Evolutionary conservation across 53 echinoderm and acorn worm genomes (phyloP).

Genomic region (Apostichopus leukothele): DNA sequence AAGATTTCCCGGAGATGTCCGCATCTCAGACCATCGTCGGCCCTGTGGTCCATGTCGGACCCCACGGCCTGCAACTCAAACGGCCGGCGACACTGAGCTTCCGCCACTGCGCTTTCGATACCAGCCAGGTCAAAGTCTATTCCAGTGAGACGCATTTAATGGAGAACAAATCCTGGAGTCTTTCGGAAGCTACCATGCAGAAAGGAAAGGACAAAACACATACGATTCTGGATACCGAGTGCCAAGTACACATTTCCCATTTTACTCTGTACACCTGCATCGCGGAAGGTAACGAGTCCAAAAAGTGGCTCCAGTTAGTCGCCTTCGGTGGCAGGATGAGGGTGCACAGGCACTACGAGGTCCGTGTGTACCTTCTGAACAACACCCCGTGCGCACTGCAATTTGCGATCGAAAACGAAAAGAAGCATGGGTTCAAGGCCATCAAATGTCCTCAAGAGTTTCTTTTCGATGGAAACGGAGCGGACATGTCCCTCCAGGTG

Average conservation of each 20-base stretch:
- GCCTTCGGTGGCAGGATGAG: slow-evolving; percentile 70
- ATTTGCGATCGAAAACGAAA: slow-evolving; percentile 83
- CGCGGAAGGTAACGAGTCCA: slow-evolving; percentile 54
- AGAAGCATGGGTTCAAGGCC: slow-evolving; percentile 57
- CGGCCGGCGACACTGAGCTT: slow-evolving; percentile 77
- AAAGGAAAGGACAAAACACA: slow-evolving; percentile 54
- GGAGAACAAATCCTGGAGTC: slow-evolving; percentile 68
- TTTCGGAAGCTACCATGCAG: slow-evolving; percentile 14
- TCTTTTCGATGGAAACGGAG: slow-evolving; percentile 64
- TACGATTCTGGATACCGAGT: slow-evolving; percentile 59
- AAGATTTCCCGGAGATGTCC: slow-evolving; percentile 74
- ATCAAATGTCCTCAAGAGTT: slow-evolving; percentile 70
- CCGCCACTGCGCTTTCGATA: slow-evolving; percentile 80
- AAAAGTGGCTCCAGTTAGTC: slow-evolving; percentile 91
- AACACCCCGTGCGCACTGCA: slow-evolving; percentile 95
- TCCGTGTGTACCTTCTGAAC: slow-evolving; percentile 81
- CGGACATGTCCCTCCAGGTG: slow-evolving; percentile 63
- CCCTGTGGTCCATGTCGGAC: slow-evolving; percentile 93
- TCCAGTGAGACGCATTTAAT: slow-evolving; percentile 86
- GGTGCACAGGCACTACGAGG: slow-evolving; percentile 63
- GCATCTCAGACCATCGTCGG: slow-evolving; percentile 69
- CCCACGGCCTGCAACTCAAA: slow-evolving; percentile 73
- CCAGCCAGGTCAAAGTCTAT: slow-evolving; percentile 56
- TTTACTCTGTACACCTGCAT: slow-evolving; percentile 90
- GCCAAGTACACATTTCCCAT: slow-evolving; percentile 77